Evolutionary conservation across 2,888 invertebrate species (phyloP), one percentile per base, ranked within the genome.

Genomic region (Drosophila setosimentum): DNA sequence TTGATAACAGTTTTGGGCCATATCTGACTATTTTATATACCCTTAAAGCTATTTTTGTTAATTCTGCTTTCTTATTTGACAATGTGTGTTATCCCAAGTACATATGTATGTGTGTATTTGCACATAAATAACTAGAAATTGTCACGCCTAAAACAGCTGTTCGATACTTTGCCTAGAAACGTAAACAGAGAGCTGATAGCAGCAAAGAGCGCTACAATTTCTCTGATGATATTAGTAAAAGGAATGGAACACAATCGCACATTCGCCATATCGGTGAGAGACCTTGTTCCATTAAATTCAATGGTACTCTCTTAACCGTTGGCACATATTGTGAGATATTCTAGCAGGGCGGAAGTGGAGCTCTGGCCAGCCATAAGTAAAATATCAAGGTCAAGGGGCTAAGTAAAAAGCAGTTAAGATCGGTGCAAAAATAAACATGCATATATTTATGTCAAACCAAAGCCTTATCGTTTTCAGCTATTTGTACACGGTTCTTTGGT

Each of bases 131-230:
- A 0, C 6, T 32, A 21, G 21, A 24, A 53, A 24, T n/a, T 27
- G 11, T 29, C n/a, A 21, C 16, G 40, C 21, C n/a, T 8, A 30
- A 6, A 42, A 42, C 57, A 57, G 42, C 42, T 57, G 30, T 40
- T 10, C 5, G 4, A 11, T 21, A 30, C 2, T 29, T 30, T n/a
- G 3, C 16, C 21, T 21, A 11, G 42, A 42, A 57, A 30, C 29
- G 30, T 42, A 57, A 30, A 57, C 40, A 40, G 40, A 57, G 54
- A 55, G 35, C 35, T 11, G 13, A 35, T 37, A 21, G 55, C 29
- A 37, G 27, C 7, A n/a, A 29, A 30, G 29, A 50, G n/a, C 50
- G 13, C 50, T n/a, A 16, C 18, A 18, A 5, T 18, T 18, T 18
- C 49, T 10, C 16, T 49, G 18, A 6, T 29, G 27, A 18, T 11